Conservation (phyloP, 1,140 invertebrate species). For the Vanessa atalanta region DNA sequence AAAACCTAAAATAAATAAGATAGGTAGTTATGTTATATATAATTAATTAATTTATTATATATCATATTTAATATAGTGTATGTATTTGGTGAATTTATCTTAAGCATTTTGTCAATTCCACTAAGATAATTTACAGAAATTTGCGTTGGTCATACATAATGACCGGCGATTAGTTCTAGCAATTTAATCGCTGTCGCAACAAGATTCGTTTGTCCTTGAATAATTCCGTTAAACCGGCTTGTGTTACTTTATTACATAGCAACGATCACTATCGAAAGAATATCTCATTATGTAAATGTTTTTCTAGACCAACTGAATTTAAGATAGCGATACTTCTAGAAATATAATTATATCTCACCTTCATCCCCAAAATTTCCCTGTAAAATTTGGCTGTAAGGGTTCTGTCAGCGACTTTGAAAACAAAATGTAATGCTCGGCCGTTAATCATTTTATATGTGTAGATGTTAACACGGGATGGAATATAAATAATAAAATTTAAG, state of each 20-base stretch:
- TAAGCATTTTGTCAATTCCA: background rate
- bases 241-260: background rate
- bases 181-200: background rate
- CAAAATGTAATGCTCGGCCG: conserved; percentile 94
- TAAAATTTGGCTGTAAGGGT: conserved; percentile 93
- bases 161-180: background rate
- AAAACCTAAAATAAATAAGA: conserved; percentile 83
- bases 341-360: conserved; percentile 82
- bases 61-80: no score
- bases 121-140: no score
- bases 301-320: background rate
- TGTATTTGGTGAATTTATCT: background rate
- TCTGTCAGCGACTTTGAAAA: conserved; percentile 96
- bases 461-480: background rate
- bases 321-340: background rate
- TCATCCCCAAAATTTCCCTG: conserved; percentile 95
- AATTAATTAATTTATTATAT: no score
- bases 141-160: background rate
- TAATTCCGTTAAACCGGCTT: background rate
- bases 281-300: background rate
- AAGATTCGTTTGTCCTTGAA: conserved; percentile 9
- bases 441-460: conserved; percentile 76
- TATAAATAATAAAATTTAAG: no score
- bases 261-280: background rate
- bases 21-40: background rate